Percentiles rank a stretch among this genome's conserved stretches.
Evolutionary conservation across 30 jellyfish, hydroid and myxozoan species (phyloP).

Genomic region (Nemopilema nomurai): DNA sequence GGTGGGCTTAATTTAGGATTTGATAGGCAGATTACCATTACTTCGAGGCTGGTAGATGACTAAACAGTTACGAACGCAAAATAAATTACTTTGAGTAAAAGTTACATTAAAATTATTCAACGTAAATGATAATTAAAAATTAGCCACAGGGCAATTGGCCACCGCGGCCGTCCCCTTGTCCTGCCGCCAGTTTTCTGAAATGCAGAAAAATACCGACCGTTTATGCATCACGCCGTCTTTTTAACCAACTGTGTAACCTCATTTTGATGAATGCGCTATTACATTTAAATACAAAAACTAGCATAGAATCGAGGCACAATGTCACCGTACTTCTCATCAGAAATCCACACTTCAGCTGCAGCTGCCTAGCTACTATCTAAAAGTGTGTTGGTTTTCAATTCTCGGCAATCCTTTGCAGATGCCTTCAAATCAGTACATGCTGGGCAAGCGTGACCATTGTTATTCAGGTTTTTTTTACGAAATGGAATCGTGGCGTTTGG

Average conservation of each 20-base stretch:
- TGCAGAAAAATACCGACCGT: slow-evolving; percentile 60
- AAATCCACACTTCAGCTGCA: no score
- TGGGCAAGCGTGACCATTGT: no score
- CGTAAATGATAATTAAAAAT: neutral
- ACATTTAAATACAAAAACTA: neutral
- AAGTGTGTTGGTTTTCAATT: no score
- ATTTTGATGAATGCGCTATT: neutral
- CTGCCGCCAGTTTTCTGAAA: slow-evolving; percentile 60
- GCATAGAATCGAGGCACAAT: neutral
- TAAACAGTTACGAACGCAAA: neutral
- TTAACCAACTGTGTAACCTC: neutral
- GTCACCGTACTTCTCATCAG: neutral
- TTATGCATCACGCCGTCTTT: neutral
- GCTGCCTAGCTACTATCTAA: no score
- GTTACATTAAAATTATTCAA: no score
- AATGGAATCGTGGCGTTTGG: neutral
- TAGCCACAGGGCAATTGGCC: slow-evolving; percentile 44
- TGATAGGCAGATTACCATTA: neutral
- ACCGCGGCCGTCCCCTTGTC: slow-evolving; percentile 26
- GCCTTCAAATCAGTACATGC: no score
- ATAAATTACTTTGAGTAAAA: neutral
- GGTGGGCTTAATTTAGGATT: neutral
- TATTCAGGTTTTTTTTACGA: no score
- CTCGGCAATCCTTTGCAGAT: no score
- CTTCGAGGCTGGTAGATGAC: neutral